Percentiles rank a stretch among this genome's conserved stretches.
Conservation (phyloP, 1,140 invertebrate genomes). For the Drosophila kepulauana region DNA sequence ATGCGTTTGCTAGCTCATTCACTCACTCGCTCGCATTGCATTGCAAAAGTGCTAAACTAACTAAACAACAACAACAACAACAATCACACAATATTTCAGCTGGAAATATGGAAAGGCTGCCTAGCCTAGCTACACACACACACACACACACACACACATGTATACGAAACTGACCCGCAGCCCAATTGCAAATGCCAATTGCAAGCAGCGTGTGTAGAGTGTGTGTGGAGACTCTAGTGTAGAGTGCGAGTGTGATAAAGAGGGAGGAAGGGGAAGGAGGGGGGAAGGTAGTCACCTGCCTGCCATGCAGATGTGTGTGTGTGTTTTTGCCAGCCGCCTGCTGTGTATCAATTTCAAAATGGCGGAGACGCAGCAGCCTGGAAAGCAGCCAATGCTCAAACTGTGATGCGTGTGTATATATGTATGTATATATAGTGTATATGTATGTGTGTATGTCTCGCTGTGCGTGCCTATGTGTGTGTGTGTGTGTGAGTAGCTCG, state of each 20-base stretch:
- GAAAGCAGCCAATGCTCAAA: slow-evolving; percentile 50
- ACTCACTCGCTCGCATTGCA: slow-evolving; percentile 47
- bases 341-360: slow-evolving; percentile 58
- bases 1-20: slow-evolving; percentile 53
- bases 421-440: slow-evolving; percentile 14
- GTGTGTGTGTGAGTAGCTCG: slow-evolving; percentile 60
- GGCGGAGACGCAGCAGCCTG: slow-evolving; percentile 54
- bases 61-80: slow-evolving; percentile 53
- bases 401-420: slow-evolving; percentile 14
- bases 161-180: slow-evolving; percentile 37
- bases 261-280: neutral
- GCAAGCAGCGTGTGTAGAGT: slow-evolving; percentile 2
- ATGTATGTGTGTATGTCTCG: slow-evolving; percentile 1
- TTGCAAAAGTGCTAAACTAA: slow-evolving; percentile 58
- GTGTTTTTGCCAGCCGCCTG: slow-evolving; percentile 5
- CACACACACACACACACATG: neutral
- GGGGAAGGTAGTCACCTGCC: neutral
- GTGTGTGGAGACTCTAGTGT: too few species aligned
- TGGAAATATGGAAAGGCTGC: slow-evolving; percentile 72
- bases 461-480: slow-evolving; percentile 18
- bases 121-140: slow-evolving; percentile 14
- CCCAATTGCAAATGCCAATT: slow-evolving; percentile 49
- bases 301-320: slow-evolving; percentile 5
- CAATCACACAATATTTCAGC: slow-evolving; percentile 70
- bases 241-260: too few species aligned